Base-by-base conservation (phyloP, 2,797 vertebrate species). In the Hippoglossus hippoglossus region DNA sequence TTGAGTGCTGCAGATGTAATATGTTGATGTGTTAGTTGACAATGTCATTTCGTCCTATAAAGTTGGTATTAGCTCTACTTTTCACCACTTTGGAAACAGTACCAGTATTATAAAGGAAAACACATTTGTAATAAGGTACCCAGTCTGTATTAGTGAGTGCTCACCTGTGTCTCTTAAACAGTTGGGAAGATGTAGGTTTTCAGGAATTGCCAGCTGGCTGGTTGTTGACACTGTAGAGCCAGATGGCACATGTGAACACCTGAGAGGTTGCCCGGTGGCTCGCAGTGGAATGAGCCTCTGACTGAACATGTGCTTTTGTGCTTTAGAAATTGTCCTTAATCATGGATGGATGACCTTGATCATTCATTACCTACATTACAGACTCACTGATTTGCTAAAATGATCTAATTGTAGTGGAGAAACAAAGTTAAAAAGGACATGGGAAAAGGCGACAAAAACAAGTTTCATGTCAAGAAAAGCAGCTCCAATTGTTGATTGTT, bases 211-310 rank as follows among this genome's bases (percentile, higher is more conserved):
- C 60, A 59, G 28, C 53, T 81, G 73, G 76, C 56, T 61, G 47
- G 21, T 53, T 53, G 46, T 61, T 53, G 16, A 18, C 31, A 21
- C 52, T 18, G 7, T 9, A 21, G 46, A 75, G 70, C 70, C 77
- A 79, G 56, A 72, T 66, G 81, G 46, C 39, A 59, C 26, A 36
- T 24, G 53, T 24, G 58, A 71, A 49, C 46, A 56, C 51, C 67
- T 56, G 63, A 78, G 26, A 59, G 25, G 49, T 67, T 66, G 53
- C 12, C 36, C 69, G 64, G 72, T 59, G 71, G 8, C 6, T 68
- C 60, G 21, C 49, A 26, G 53, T 62, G 57, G 58, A 51, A 68
- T 39, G 25, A 74, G 36, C 53, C 54, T 1, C 52, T 24, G 25
- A 73, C 16, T 53, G 15, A 71, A 56, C 39, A 24, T 46, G 24